Evolutionary conservation across 2,888 invertebrate genomes (phyloP).

Genomic region (Metallyticus violacea): DNA sequence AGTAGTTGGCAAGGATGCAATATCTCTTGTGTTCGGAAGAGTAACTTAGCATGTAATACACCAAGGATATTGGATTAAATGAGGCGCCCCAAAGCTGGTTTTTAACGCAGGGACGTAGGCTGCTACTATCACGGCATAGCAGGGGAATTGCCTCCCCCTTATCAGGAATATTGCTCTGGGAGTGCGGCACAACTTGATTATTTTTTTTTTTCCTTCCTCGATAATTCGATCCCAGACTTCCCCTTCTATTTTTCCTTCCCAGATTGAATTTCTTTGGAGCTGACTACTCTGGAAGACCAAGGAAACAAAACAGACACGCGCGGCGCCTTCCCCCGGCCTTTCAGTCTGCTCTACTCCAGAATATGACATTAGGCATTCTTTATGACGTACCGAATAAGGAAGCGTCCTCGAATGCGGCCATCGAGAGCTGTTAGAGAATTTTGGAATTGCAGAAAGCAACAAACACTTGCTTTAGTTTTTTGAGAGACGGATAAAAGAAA

Average conservation of each 20-base stretch:
- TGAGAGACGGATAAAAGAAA: too few species aligned
- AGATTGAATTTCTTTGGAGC: background rate
- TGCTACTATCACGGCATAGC: too few species aligned
- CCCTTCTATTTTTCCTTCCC: background rate
- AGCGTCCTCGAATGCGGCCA: too few species aligned
- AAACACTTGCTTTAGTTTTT: too few species aligned
- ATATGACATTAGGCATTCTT: background rate
- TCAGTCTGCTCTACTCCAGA: background rate
- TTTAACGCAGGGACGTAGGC: too few species aligned
- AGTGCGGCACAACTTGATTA: background rate
- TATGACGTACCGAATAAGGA: too few species aligned
- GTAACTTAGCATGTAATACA: background rate
- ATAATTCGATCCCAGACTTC: background rate
- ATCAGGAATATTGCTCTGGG: background rate
- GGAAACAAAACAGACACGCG: background rate
- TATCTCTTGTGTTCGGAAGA: too few species aligned
- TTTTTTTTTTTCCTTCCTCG: background rate
- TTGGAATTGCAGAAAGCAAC: too few species aligned
- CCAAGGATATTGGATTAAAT: background rate
- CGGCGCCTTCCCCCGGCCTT: background rate
- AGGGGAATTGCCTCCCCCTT: too few species aligned
- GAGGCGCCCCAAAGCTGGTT: background rate
- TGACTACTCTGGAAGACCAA: too few species aligned
- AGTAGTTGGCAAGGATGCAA: too few species aligned
- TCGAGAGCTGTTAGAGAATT: too few species aligned